Percentiles rank a stretch among this genome's conserved stretches.
Evolutionary conservation across 2,888 invertebrate genomes (phyloP).

Genomic region (Poecilobothrus nobilitatus): DNA sequence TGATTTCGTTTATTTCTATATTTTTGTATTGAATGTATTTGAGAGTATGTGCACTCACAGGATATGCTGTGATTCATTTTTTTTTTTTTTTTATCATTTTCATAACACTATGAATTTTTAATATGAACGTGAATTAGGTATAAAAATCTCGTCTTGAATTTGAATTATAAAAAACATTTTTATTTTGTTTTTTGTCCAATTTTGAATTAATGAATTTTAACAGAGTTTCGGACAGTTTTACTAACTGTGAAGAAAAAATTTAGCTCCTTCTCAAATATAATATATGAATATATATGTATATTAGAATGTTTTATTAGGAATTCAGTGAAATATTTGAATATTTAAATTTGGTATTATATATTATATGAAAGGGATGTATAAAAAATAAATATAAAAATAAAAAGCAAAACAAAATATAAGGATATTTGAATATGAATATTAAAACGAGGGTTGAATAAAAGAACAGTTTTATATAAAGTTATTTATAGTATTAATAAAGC

Average conservation of each 20-base stretch:
- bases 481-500: too few relatives aligned
- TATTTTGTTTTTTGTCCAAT: neutral
- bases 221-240: neutral
- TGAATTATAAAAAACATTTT: neutral
- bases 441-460: neutral
- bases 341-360: neutral
- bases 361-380: neutral
- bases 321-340: neutral
- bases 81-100: neutral
- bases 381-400: neutral
- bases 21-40: neutral
- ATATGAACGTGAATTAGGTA: neutral
- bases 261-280: too few relatives aligned
- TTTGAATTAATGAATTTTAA: neutral
- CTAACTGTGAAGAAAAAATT: neutral
- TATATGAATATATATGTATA: too few relatives aligned
- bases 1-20: neutral
- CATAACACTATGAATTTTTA: neutral
- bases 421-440: slow-evolving; percentile 1
- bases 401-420: neutral
- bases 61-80: neutral
- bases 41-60: neutral
- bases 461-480: too few relatives aligned
- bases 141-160: neutral
- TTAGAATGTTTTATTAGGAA: too few relatives aligned